A percentile compares a stretch with the other conserved stretches of the same genome.
Conservation (phyloP, 2,797 vertebrate genomes). For the Diglossa cyanea region DNA sequence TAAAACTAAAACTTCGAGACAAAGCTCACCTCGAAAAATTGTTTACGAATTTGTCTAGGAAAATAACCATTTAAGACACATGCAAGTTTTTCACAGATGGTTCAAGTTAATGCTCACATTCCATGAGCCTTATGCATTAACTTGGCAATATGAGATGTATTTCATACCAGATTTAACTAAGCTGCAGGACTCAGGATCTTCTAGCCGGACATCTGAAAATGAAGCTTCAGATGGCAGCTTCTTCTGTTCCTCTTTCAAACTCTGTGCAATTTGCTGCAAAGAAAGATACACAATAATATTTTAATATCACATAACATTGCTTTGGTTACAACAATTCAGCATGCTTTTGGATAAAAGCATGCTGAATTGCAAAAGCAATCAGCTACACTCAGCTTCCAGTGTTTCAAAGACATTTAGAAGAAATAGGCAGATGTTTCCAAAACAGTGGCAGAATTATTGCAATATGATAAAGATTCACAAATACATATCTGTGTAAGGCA, state of each 20-base stretch:
- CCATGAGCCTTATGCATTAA: not conserved
- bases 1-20: not conserved
- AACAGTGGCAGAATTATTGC: not conserved
- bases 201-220: conserved; percentile 89
- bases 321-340: not conserved
- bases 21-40: not conserved
- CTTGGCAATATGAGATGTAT: not conserved
- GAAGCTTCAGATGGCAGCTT: conserved; percentile 80
- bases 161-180: conserved; percentile 80
- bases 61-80: not conserved
- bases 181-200: conserved; percentile 81
- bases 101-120: not conserved
- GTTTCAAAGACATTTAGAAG: not conserved
- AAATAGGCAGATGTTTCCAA: not conserved
- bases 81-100: not conserved
- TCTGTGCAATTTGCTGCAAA: conserved; percentile 92
- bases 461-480: not conserved
- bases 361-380: not conserved
- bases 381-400: not conserved
- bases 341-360: not conserved
- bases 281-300: not conserved
- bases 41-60: not conserved
- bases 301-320: not conserved
- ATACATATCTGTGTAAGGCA: not conserved
- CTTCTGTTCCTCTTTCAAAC: conserved; percentile 94